These are phyloP conservation scores for Orientallactaga sibirica DNA, from an alignment of 2,797 vertebrate species.

Conservation along the genomic window DNA sequence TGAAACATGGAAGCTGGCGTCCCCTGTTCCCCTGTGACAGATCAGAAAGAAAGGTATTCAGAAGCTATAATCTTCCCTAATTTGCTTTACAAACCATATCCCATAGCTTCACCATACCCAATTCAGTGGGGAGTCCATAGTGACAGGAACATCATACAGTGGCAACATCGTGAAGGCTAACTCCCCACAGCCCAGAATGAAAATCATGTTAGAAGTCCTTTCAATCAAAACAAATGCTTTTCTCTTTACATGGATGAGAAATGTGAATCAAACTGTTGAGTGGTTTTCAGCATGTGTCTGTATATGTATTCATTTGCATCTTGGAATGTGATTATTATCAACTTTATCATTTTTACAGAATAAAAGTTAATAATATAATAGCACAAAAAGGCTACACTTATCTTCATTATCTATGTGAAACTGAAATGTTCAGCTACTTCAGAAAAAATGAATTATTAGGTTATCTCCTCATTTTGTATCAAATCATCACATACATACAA, in stretches of 20 bases:
- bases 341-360: conserved; percentile 4
- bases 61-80: background rate
- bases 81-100: background rate
- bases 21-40: background rate
- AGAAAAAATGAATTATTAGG: background rate
- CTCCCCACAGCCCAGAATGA: background rate
- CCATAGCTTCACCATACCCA: background rate
- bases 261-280: background rate
- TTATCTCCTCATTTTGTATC: conserved; percentile 38
- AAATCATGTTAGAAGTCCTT: background rate
- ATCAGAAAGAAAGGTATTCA: background rate
- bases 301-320: background rate
- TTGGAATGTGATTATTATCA: conserved; percentile 30
- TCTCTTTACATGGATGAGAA: background rate
- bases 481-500: background rate
- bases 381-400: background rate
- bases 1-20: background rate
- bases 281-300: background rate
- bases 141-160: background rate
- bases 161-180: background rate
- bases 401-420: background rate
- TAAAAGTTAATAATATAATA: conserved; percentile 29
- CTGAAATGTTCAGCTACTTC: conserved; percentile 27
- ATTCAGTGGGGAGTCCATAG: background rate
- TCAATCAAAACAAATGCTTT: background rate